phyloP scores from a whole-genome alignment of 2,113 vertebrate species.

The Hylia prasina region DNA sequence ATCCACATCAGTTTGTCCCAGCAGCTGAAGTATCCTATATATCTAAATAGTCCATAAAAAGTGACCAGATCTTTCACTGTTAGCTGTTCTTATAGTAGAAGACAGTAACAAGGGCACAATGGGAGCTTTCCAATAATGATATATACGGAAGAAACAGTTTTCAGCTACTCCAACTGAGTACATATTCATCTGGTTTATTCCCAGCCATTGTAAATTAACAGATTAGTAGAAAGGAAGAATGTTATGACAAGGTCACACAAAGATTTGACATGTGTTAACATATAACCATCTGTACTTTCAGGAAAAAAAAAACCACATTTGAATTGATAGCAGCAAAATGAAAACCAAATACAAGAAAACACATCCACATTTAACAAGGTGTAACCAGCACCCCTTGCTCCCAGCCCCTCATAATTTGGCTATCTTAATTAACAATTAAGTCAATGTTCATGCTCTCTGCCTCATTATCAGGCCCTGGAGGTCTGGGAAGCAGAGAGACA shows the following conservation, averaged over 20 bases:
- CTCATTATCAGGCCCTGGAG: not conserved
- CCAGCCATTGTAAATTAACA: not conserved
- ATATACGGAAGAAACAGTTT: not conserved
- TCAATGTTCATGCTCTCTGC: not conserved
- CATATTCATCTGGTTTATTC: not conserved
- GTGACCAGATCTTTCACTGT: not conserved
- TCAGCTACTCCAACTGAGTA: not conserved
- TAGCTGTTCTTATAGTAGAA: not conserved
- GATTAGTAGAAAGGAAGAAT: not conserved
- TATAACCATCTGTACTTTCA: not conserved
- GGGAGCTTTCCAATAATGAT: not conserved
- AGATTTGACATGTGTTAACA: not conserved
- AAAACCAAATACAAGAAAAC: not conserved
- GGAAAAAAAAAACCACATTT: not conserved
- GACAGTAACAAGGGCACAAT: not conserved
- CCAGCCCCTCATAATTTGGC: not conserved
- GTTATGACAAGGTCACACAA: not conserved
- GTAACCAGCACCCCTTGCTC: not conserved
- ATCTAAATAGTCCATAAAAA: not conserved
- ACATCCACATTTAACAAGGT: not conserved
- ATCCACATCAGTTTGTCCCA: not conserved
- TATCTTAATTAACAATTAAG: not conserved
- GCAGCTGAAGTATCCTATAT: not conserved
- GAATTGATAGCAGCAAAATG: not conserved
- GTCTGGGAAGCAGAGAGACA: not conserved